Base-by-base conservation (phyloP, 2,113 vertebrate species). In the Falco punctatus region DNA sequence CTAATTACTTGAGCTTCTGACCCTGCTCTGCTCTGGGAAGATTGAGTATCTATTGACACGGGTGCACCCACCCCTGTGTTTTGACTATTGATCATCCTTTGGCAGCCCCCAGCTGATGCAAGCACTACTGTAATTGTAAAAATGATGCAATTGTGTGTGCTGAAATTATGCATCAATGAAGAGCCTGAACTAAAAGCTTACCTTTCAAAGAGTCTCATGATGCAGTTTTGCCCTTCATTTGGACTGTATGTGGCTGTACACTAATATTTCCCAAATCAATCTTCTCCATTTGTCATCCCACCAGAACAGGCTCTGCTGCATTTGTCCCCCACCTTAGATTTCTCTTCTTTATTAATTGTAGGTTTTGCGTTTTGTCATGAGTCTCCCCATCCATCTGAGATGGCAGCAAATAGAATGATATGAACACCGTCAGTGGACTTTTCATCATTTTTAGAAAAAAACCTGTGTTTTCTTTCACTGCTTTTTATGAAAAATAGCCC, bases 21-120 rank as follows among this genome's bases (percentile, higher is more conserved):
- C 77, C 78, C 85, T 86, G 20, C 86, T 96, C 67, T 81, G 21
- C n/a, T 70, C 73, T 28, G 51, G 61, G 81, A 96, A 92, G 88
- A 88, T 24, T 84, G 94, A 94, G 30, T 86, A 15, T 26, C 51
- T 89, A 54, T 82, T 86, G 85, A 77, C 81, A 94, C 49, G 40
- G 21, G 52, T 69, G 27, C 24, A 64, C 15, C 16, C 44, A 64
- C 86, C 62, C 19, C 20, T 71, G 49, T 83, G 49, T 91, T 90
- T 93, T 80, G 23, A 48, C 44, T 92, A 52, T 92, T 79, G 94
- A 92, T 96, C 86, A 90, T 75, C 38, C 11, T 90, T 91, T 87
- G 73, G 52, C 72, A 86, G 59, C 17, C 49, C 71, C 58, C 14
- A 6, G 74, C 88, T 91, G 67, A 88, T 58, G 77, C 30, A 58